Percentiles rank a stretch among this genome's conserved stretches.
phyloP scores from a whole-genome alignment of 2,888 invertebrate species.

The Graphium colonna region DNA sequence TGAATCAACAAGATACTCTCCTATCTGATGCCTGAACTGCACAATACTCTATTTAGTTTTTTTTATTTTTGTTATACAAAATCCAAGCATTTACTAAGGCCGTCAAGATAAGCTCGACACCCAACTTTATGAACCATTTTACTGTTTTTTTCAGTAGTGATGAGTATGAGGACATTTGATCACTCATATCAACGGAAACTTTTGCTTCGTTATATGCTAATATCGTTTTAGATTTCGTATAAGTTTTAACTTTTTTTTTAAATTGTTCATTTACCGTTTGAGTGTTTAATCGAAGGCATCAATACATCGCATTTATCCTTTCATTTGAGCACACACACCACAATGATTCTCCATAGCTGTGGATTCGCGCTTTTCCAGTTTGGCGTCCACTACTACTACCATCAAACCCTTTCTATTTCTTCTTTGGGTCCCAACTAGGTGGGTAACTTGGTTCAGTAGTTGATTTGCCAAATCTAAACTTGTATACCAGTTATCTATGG shows the following conservation, averaged over 20 bases:
- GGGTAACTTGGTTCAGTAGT: slow-evolving; percentile 25
- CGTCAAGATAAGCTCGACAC: slow-evolving; percentile 16
- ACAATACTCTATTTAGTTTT: slow-evolving; percentile 26
- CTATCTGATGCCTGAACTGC: slow-evolving; percentile 23
- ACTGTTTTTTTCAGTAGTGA: neutral
- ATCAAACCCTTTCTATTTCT: slow-evolving; percentile 32
- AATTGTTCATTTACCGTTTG: neutral
- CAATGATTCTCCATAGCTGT: neutral
- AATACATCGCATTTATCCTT: neutral
- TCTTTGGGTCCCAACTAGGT: slow-evolving; percentile 32
- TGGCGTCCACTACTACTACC: slow-evolving; percentile 28
- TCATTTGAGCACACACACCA: neutral
- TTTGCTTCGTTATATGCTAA: slow-evolving; percentile 39
- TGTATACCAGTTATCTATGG: slow-evolving; percentile 33
- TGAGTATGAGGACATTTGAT: too few relatives aligned
- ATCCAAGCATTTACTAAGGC: slow-evolving; percentile 38
- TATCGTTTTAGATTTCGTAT: slow-evolving; percentile 28
- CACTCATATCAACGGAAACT: slow-evolving; percentile 11
- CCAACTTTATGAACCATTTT: neutral
- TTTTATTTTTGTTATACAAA: slow-evolving; percentile 29
- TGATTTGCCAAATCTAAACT: slow-evolving; percentile 32
- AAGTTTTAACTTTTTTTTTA: slow-evolving; percentile 26
- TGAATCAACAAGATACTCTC: too few relatives aligned
- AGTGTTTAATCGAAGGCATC: neutral
- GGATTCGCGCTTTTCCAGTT: slow-evolving; percentile 28